A percentile compares a stretch with the other conserved stretches of the same genome.
phyloP scores from a whole-genome alignment of 2,113 vertebrate species.

The Aramus guarauna region DNA sequence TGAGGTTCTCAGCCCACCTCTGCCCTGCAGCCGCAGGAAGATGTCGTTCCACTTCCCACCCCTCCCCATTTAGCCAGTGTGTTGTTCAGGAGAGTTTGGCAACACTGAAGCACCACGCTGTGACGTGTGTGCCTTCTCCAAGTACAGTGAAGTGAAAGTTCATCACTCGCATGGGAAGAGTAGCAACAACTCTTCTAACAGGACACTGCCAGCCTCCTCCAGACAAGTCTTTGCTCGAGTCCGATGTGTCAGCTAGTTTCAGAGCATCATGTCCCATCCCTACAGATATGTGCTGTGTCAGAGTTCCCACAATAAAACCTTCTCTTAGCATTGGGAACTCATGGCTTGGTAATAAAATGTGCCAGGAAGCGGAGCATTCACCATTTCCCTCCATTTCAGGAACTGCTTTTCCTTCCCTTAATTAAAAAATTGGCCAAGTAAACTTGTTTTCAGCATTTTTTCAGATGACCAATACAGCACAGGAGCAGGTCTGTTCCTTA shows the following conservation, averaged over 20 bases:
- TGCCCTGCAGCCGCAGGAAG: not conserved
- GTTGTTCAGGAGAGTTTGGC: not conserved
- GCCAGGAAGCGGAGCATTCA: not conserved
- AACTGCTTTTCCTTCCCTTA: not conserved
- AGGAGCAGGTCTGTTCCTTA: not conserved
- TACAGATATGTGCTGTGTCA: not conserved
- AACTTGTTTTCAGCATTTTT: not conserved
- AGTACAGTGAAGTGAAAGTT: not conserved
- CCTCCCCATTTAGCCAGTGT: not conserved
- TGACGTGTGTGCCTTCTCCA: not conserved
- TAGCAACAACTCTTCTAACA: not conserved
- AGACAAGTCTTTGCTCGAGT: not conserved
- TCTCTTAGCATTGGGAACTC: not conserved
- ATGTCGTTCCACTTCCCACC: accelerated
- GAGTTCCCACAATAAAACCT: not conserved
- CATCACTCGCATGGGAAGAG: not conserved
- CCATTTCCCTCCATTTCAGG: not conserved
- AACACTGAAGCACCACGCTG: not conserved
- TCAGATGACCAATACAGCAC: not conserved
- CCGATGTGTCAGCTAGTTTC: not conserved
- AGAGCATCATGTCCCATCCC: not conserved
- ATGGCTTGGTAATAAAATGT: not conserved
- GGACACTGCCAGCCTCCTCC: not conserved
- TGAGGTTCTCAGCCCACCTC: not conserved
- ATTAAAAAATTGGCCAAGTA: not conserved